These are phyloP conservation scores for Athalia circularis DNA, from an alignment of 2,888 invertebrate genomes.

Conservation along the genomic window DNA sequence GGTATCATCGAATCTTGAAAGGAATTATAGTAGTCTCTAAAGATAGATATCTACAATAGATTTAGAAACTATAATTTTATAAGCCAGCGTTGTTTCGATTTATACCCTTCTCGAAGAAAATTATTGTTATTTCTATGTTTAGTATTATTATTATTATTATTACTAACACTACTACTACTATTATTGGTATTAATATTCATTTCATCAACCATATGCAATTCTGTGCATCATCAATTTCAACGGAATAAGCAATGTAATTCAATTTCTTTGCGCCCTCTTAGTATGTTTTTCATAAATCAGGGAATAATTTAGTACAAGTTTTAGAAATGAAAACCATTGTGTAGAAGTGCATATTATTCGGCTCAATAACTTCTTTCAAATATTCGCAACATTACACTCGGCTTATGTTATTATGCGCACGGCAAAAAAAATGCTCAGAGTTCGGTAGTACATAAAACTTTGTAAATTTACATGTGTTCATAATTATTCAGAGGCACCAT, in stretches of 20 bases:
- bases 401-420: neutral
- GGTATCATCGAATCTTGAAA: neutral
- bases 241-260: neutral
- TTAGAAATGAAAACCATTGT: neutral
- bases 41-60: neutral
- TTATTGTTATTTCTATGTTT: too few species aligned
- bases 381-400: neutral
- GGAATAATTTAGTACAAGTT: neutral
- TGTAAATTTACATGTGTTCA: too few species aligned
- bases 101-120: neutral
- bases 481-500: too few species aligned
- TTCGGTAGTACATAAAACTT: too few species aligned
- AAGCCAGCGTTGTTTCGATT: conserved; percentile 3
- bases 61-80: conserved; percentile 7
- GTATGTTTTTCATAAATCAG: neutral
- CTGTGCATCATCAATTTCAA: neutral
- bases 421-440: too few species aligned
- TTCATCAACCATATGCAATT: neutral
- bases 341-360: neutral
- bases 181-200: neutral
- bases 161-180: conserved; percentile 10
- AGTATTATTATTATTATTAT: neutral
- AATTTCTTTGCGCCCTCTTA: neutral
- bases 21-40: neutral
- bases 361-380: neutral